Evolutionary conservation across 2,888 invertebrate genomes (phyloP), one percentile per base, ranked within the genome.

Genomic region (Nomada goodeniana): DNA sequence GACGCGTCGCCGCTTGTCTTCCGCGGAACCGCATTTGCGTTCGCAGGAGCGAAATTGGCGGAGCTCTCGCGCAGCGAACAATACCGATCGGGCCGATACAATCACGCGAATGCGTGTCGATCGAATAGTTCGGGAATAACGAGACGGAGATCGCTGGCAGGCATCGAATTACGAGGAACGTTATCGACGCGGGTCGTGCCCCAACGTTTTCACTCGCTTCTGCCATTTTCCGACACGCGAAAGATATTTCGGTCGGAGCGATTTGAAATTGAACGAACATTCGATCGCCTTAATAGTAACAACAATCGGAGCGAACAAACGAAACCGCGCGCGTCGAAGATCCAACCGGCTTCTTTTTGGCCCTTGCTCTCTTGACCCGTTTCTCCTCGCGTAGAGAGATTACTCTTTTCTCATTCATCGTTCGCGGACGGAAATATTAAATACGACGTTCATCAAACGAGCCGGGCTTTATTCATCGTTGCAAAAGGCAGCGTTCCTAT

Each of bases 341-440:
- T 47, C 29, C 44, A 18, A 1, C 23, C 11, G 9, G 53, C 20
- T 47, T 47, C 15, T 47, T 47, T 47, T 47, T 47, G 47, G 15
- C 52, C 20, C 15, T 20, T n/a, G n/a, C n/a, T 53, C 36, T 42
- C 20, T 10, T 23, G 59, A 10, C 59, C 13, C 23, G 59, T 7
- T 59, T 42, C 23, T 20, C 29, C 20, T 36, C 42, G 42, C n/a
- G 18, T 26, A 55, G 23, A 42, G 18, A 55, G n/a, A 44, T 44
- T n/a, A 61, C 26, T 52, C 23, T 60, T 29, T 11, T 7, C 53
- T n/a, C 71, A 29, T 69, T 63, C 50, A 52, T 69, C 42, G 61
- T 76, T 63, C 57, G 9, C 61, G 13, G 36, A 57, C 50, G 50
- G 26, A 20, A 29, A 57, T 77, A 60, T 77, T 52, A 67, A 76